Evolutionary conservation across 2,797 vertebrate species (phyloP), one percentile per base, ranked within the genome.

Genomic region (Luscinia megarhynchos): DNA sequence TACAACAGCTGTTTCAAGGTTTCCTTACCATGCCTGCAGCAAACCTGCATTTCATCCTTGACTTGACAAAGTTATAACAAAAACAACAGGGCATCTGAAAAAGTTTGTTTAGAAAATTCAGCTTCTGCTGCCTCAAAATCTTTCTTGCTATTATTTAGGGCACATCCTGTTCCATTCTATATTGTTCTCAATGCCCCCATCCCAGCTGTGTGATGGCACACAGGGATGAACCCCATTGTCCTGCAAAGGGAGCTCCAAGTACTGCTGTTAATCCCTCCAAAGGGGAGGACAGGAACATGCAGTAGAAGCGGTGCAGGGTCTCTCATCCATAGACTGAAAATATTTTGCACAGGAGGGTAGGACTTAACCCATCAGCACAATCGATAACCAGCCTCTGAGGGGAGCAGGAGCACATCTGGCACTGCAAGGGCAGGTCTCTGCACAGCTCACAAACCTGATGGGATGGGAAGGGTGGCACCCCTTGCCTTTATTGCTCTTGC

Each of bases 251-350:
- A 81, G 26, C 15, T 58, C 11, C 50, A 57, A 30, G 43, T 30
- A 15, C 20, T 59, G 20, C 8, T 45, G 22, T 24, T 23, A 68
- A 58, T n/a, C 15, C 16, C 29, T 17, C 15, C 16, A 36, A 27
- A 51, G 34, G 34, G 34, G 34, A 34, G 34, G 34, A 34, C 8
- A 38, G 61, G 48, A 61, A 41, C 23, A 21, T 0, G 0, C n/a
- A 17, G 15, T 4, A 67, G 36, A 10, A 45, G 22, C 0, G 0
- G 19, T 22, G 38, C 32, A 54, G 41, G 57, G 36, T 11, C 58
- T 27, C 23, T 74, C 34, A 80, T 13, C 9, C 29, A 40, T 14
- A 57, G 21, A 11, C 1, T 34, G 67, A 34, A 53, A 10, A 3
- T 26, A 27, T 64, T 77, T 72, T 45, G 19, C 13, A 4, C 32